Conservation (phyloP, 2,888 invertebrate genomes). For the Philhelius pedissequus region DNA sequence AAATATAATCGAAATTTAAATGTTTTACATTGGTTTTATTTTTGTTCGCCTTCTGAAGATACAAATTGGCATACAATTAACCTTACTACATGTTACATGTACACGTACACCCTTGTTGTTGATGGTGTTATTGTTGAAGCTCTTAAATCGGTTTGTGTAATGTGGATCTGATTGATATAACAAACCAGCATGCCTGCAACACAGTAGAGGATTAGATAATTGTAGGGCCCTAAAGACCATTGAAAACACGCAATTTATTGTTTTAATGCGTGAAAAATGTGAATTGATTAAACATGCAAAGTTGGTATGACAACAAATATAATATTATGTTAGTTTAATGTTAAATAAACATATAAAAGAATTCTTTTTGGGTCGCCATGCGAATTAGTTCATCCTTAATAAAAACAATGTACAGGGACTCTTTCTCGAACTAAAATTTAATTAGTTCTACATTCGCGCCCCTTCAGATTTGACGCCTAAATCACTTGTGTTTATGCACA, state of each 20-base stretch:
- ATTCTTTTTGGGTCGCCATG: too few species aligned
- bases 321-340: too few species aligned
- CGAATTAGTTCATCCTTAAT: too few species aligned
- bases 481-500: not conserved
- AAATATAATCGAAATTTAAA: not conserved
- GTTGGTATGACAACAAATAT: too few species aligned
- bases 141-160: not conserved
- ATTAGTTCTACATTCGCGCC: not conserved
- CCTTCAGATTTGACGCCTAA: not conserved
- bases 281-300: too few species aligned
- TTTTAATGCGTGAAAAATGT: too few species aligned
- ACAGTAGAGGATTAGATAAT: not conserved
- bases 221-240: not conserved
- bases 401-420: too few species aligned
- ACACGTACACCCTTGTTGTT: not conserved
- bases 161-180: not conserved
- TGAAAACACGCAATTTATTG: too few species aligned
- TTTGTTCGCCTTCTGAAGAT: not conserved
- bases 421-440: not conserved
- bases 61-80: slow-evolving; percentile 11
- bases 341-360: too few species aligned
- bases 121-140: not conserved
- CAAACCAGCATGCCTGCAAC: not conserved
- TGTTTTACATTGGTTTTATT: not conserved
- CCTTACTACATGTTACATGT: not conserved